These are phyloP conservation scores for Nebria salina DNA, from an alignment of 2,888 invertebrate species.

Conservation along the genomic window DNA sequence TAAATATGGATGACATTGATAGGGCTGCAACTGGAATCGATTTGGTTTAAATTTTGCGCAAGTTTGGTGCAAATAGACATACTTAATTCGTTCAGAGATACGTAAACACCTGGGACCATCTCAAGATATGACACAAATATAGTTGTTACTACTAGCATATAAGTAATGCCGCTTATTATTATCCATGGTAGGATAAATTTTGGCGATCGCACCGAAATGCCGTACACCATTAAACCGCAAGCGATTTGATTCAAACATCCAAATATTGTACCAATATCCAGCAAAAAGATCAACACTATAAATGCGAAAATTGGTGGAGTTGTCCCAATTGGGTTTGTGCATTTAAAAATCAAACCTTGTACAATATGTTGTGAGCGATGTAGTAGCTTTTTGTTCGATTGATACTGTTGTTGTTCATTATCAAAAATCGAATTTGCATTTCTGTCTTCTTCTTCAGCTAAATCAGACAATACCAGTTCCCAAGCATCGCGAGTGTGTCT, in stretches of 20 bases:
- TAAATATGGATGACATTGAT: slow-evolving; percentile 49
- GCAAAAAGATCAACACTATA: slow-evolving; percentile 53
- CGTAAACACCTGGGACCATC: slow-evolving; percentile 51
- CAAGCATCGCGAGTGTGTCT: slow-evolving; percentile 56
- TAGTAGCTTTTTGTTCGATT: slow-evolving; percentile 31
- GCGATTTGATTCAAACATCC: slow-evolving; percentile 53
- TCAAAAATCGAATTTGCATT: slow-evolving; percentile 40
- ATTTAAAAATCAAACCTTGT: slow-evolving; percentile 25
- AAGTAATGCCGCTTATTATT: slow-evolving; percentile 52
- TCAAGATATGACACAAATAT: slow-evolving; percentile 51
- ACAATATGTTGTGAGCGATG: slow-evolving; percentile 35
- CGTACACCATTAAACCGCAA: slow-evolving; percentile 53
- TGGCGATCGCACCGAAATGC: slow-evolving; percentile 52
- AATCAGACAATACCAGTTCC: slow-evolving; percentile 55
- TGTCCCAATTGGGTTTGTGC: background rate
- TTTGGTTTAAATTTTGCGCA: slow-evolving; percentile 9
- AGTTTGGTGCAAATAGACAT: slow-evolving; percentile 12
- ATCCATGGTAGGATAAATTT: slow-evolving; percentile 54
- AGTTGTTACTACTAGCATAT: slow-evolving; percentile 50
- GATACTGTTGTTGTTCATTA: slow-evolving; percentile 37
- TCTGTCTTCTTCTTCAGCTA: slow-evolving; percentile 53
- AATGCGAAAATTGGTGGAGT: slow-evolving; percentile 24
- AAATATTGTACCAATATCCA: slow-evolving; percentile 53
- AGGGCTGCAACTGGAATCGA: slow-evolving; percentile 50
- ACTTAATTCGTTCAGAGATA: slow-evolving; percentile 50